Percentiles rank a stretch among this genome's conserved stretches.
These are phyloP conservation scores for Zoanthus sociatus DNA, from an alignment of 92 coral and sea anemone species.

Conservation along the genomic window DNA sequence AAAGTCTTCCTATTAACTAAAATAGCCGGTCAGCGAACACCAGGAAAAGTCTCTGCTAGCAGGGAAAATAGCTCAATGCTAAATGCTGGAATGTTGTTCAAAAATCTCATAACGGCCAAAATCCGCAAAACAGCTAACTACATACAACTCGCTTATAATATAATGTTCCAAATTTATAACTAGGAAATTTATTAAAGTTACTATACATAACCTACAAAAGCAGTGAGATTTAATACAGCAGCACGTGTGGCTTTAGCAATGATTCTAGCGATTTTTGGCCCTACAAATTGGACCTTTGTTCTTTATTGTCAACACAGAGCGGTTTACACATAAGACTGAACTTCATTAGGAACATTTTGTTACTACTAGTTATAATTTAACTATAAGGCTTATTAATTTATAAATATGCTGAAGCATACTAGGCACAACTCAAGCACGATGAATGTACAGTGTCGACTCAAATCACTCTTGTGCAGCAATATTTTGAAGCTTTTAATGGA, in stretches of 20 bases:
- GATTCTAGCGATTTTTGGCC: constrained; percentile 14
- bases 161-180: not conserved
- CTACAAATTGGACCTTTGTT: constrained; percentile 5
- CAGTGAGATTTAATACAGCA: not conserved
- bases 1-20: too few relatives aligned
- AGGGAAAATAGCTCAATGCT: not conserved
- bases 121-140: not conserved
- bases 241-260: not conserved
- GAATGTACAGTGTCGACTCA: constrained; percentile 18
- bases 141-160: not conserved
- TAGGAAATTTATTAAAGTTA: not conserved
- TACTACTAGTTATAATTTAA: not conserved
- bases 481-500: not conserved
- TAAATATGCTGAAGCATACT: not conserved
- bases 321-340: constrained; percentile 5
- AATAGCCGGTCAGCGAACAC: too few relatives aligned
- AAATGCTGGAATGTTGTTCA: not conserved
- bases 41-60: too few relatives aligned
- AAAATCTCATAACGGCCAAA: not conserved
- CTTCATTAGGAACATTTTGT: not conserved
- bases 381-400: not conserved
- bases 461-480: constrained; percentile 2
- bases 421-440: not conserved
- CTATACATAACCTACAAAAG: not conserved
- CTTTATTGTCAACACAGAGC: not conserved